Percentiles rank a stretch among this genome's conserved stretches.
phyloP scores from a whole-genome alignment of 2,888 invertebrate species.

The Aphodius granarius region DNA sequence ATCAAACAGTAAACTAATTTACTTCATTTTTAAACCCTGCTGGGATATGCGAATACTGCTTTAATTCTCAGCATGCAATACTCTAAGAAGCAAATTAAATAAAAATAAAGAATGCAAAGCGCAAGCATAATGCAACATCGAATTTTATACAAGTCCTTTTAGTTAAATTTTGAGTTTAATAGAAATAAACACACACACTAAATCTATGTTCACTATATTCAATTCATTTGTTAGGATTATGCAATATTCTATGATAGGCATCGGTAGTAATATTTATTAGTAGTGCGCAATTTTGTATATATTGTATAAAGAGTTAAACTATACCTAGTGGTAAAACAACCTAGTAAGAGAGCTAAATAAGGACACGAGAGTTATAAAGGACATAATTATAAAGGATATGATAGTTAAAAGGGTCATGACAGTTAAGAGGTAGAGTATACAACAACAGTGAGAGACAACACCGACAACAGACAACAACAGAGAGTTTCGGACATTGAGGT shows the following conservation, averaged over 20 bases:
- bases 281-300: slow-evolving; percentile 13
- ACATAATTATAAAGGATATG: slow-evolving; percentile 26
- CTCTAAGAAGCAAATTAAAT: slow-evolving; percentile 6
- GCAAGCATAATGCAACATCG: slow-evolving; percentile 16
- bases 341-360: slow-evolving; percentile 21
- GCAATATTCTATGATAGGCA: slow-evolving; percentile 7
- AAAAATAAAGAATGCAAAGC: slow-evolving; percentile 15
- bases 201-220: not conserved
- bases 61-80: not conserved
- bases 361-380: slow-evolving; percentile 34
- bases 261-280: slow-evolving; percentile 13
- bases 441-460: slow-evolving; percentile 51
- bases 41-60: too few species aligned
- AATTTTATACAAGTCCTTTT: not conserved
- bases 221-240: not conserved
- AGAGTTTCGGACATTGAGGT: slow-evolving; percentile 18
- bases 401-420: too few species aligned
- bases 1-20: too few species aligned
- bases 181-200: not conserved
- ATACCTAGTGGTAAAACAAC: slow-evolving; percentile 22
- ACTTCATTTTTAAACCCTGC: too few species aligned
- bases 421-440: slow-evolving; percentile 32
- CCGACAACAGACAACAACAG: slow-evolving; percentile 48
- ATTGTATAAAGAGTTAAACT: slow-evolving; percentile 21
- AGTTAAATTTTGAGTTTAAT: not conserved